These are phyloP conservation scores for Pavo muticus DNA, from an alignment of 2,113 vertebrate species.

Conservation along the genomic window DNA sequence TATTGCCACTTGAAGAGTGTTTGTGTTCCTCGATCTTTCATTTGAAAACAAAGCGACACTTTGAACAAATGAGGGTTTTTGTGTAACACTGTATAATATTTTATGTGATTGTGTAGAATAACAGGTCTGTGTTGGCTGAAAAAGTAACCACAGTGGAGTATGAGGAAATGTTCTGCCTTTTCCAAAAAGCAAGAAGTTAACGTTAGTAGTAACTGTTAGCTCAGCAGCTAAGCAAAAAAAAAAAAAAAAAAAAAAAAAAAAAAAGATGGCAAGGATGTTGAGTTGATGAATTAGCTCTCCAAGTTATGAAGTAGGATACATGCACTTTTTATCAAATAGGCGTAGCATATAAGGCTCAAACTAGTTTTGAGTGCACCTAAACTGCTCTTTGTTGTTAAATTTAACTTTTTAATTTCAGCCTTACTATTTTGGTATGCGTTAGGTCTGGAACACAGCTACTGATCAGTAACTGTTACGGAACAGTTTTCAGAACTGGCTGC, in stretches of 20 bases:
- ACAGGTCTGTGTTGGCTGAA: background rate
- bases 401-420: background rate
- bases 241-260: background rate
- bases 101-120: background rate
- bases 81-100: background rate
- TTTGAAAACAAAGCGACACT: background rate
- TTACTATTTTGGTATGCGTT: background rate
- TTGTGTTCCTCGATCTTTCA: background rate
- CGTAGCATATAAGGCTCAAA: background rate
- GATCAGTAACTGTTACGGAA: background rate
- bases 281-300: background rate
- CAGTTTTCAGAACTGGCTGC: background rate
- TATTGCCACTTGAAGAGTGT: slow-evolving; percentile 3
- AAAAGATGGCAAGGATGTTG: no score
- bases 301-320: background rate
- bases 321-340: background rate
- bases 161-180: background rate
- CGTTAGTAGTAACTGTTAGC: background rate
- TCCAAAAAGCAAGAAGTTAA: background rate
- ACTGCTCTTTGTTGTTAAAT: background rate
- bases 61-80: background rate
- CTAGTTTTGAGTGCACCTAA: background rate
- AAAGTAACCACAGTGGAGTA: background rate
- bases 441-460: background rate
- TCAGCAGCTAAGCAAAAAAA: background rate